phyloP scores from a whole-genome alignment of 2,797 vertebrate species.

The Pipistrellus pygmaeus region DNA sequence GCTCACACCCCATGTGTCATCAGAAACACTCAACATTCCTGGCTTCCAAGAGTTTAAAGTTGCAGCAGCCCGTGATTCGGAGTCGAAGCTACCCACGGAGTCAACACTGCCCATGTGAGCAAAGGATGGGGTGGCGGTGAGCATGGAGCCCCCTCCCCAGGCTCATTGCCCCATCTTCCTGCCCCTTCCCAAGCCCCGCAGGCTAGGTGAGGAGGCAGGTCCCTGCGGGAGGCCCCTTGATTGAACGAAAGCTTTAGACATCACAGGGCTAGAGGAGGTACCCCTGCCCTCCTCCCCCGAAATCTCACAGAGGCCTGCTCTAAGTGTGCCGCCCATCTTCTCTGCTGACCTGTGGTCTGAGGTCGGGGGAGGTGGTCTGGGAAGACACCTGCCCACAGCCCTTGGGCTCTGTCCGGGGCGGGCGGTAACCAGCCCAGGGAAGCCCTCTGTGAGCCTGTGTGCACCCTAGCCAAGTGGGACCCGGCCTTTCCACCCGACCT shows the following conservation, averaged over 20 bases:
- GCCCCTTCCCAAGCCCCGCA: neutral
- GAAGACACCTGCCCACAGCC: neutral
- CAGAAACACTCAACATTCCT: neutral
- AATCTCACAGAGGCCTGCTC: neutral
- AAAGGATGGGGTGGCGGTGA: neutral
- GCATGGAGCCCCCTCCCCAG: too few relatives aligned
- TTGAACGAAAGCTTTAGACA: neutral
- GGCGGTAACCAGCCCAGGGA: neutral
- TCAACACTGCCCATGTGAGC: neutral
- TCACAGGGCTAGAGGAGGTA: neutral
- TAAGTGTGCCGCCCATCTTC: neutral
- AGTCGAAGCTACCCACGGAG: neutral
- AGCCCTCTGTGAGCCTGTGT: neutral
- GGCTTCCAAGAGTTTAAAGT: neutral
- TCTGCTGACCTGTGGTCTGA: neutral
- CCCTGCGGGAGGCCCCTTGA: neutral
- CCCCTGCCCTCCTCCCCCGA: neutral
- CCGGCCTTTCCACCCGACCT: neutral
- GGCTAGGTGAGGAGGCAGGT: neutral
- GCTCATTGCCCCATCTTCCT: neutral
- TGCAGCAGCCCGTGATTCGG: neutral
- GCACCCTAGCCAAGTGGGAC: neutral
- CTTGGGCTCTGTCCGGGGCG: fast-evolving
- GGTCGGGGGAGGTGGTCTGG: neutral
- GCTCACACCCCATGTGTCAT: neutral